phyloP scores from a whole-genome alignment of 35 echinoderm and acorn worm genomes.

The Lytechinus pictus region DNA sequence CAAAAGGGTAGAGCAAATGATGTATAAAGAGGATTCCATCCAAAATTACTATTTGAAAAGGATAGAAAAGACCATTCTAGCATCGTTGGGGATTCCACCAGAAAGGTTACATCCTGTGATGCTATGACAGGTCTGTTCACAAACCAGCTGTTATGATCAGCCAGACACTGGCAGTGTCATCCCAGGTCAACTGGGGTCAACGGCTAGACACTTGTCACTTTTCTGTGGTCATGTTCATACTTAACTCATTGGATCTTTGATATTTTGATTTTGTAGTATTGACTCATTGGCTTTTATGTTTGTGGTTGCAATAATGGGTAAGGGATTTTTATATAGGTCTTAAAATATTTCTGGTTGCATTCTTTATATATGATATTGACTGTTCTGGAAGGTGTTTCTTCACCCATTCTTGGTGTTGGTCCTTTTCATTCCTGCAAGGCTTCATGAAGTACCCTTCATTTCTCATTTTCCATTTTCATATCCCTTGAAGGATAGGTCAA shows the following conservation, averaged over 20 bases:
- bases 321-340: background rate
- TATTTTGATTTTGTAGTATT: background rate
- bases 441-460: background rate
- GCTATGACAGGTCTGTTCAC: constrained; percentile 16
- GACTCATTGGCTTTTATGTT: background rate
- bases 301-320: background rate
- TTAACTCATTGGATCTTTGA: background rate
- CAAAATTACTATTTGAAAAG: no score
- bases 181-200: background rate
- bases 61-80: no score
- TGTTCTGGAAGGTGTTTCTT: background rate
- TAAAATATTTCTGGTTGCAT: background rate
- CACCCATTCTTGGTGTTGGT: background rate
- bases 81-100: background rate
- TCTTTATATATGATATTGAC: background rate
- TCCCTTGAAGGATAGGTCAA: background rate
- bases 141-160: background rate
- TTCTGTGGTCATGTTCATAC: background rate
- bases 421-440: background rate
- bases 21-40: no score
- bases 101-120: background rate
- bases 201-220: background rate
- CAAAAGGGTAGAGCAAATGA: no score
- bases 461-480: background rate
- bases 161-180: background rate